These are phyloP conservation scores for Fukomys damarensis DNA, from an alignment of 2,113 vertebrate species.

Conservation along the genomic window DNA sequence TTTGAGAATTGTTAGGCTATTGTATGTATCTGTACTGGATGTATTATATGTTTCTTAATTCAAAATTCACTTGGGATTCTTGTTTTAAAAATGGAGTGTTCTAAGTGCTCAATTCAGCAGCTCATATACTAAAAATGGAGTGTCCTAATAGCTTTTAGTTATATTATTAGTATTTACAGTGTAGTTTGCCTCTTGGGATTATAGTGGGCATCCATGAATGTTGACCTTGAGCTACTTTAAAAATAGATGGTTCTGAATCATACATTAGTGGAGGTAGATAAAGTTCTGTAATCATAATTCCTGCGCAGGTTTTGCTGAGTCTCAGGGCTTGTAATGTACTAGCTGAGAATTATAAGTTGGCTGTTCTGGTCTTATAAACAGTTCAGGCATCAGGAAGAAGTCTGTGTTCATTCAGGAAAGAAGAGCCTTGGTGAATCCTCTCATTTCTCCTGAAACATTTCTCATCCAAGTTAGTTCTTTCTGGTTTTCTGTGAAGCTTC, in stretches of 20 bases:
- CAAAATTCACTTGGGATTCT: not conserved
- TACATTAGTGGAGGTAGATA: not conserved
- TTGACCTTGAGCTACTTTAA: not conserved
- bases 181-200: not conserved
- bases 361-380: not conserved
- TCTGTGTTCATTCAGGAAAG: not conserved
- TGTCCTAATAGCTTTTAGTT: constrained; percentile 3
- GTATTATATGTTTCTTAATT: not conserved
- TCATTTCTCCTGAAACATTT: not conserved
- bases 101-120: too few species aligned
- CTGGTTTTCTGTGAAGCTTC: not conserved
- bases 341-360: not conserved
- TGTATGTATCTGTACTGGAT: not conserved
- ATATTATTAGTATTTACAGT: not conserved
- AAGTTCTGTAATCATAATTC: not conserved
- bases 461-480: not conserved
- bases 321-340: not conserved
- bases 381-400: not conserved
- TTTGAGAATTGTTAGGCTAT: not conserved
- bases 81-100: not conserved
- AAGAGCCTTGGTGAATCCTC: not conserved
- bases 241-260: not conserved
- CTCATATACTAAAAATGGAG: not conserved
- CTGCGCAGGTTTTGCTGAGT: not conserved
- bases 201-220: not conserved